Conservation (phyloP, 2,888 invertebrate species). For the Drosophila setosimentum region DNA sequence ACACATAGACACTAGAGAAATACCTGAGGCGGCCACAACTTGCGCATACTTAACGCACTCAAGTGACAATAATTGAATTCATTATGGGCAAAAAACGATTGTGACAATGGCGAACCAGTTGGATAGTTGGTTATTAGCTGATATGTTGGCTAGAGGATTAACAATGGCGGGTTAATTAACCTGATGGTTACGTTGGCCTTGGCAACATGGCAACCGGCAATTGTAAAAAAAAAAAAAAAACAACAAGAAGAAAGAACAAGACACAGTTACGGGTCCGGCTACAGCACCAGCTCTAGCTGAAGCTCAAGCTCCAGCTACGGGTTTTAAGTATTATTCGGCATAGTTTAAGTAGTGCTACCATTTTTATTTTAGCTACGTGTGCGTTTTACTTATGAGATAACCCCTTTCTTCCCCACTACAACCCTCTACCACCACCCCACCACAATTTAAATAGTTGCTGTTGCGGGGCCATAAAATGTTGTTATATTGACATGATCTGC, state of each 20-base stretch:
- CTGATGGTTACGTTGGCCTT: constrained; percentile 79
- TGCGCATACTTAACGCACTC: constrained; percentile 81
- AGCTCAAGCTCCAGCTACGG: constrained; percentile 15
- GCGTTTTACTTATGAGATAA: constrained; percentile 73
- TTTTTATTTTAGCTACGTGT: constrained; percentile 79
- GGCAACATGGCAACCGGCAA: constrained; percentile 45
- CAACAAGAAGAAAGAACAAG: constrained; percentile 15
- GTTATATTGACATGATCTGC: constrained; percentile 75
- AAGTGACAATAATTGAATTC: constrained; percentile 81
- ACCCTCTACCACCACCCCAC: not conserved
- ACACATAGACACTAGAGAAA: constrained; percentile 5
- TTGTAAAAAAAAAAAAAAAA: not conserved
- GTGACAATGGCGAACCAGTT: constrained; percentile 64
- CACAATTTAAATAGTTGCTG: constrained; percentile 16
- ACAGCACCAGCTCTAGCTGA: constrained; percentile 3
- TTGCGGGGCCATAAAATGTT: constrained; percentile 47
- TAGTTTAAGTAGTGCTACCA: constrained; percentile 68
- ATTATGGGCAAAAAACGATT: constrained; percentile 71
- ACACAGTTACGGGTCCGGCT: constrained; percentile 10
- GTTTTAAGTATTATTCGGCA: constrained; percentile 44
- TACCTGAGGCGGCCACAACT: constrained; percentile 50
- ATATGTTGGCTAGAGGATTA: constrained; percentile 70
- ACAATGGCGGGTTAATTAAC: constrained; percentile 82
- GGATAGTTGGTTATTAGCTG: constrained; percentile 61
- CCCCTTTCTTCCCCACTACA: constrained; percentile 14